Percentiles rank a stretch among this genome's conserved stretches.
These are phyloP conservation scores for Agrochola macilenta DNA, from an alignment of 2,888 invertebrate genomes.

Conservation along the genomic window DNA sequence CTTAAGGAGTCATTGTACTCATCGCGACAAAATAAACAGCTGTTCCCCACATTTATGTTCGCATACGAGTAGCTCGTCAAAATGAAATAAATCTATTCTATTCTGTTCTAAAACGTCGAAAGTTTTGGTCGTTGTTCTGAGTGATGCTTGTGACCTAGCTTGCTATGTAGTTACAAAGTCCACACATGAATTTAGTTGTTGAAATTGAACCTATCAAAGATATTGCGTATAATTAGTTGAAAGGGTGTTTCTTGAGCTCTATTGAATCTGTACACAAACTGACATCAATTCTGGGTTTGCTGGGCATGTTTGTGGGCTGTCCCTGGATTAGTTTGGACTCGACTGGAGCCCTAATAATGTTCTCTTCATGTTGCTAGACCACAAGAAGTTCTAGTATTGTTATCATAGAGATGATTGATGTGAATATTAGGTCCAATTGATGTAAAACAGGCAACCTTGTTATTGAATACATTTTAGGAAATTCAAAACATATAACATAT, in stretches of 20 bases:
- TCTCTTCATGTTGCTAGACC: conserved; percentile 10
- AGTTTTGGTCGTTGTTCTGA: neutral
- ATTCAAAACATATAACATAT: neutral
- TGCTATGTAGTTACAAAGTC: neutral
- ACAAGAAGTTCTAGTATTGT: neutral
- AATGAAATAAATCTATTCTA: too few species aligned
- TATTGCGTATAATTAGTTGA: conserved; percentile 44
- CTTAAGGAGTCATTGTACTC: too few species aligned
- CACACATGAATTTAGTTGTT: conserved; percentile 12
- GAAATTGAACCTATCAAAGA: conserved; percentile 41
- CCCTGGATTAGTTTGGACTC: conserved; percentile 2
- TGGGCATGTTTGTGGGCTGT: conserved; percentile 29
- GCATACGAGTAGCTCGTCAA: too few species aligned
- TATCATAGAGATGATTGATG: neutral
- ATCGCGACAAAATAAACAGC: too few species aligned
- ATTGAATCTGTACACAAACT: conserved; percentile 14
- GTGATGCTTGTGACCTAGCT: neutral
- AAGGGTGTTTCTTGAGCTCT: conserved; percentile 25
- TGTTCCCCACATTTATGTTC: too few species aligned
- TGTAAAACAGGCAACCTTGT: neutral
- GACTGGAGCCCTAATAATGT: neutral
- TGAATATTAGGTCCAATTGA: neutral
- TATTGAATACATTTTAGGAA: neutral
- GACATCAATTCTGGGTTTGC: neutral
- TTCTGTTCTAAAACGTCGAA: neutral